Conservation (phyloP, 1,140 invertebrate species). For the Trachymyrmex septentrionalis region DNA sequence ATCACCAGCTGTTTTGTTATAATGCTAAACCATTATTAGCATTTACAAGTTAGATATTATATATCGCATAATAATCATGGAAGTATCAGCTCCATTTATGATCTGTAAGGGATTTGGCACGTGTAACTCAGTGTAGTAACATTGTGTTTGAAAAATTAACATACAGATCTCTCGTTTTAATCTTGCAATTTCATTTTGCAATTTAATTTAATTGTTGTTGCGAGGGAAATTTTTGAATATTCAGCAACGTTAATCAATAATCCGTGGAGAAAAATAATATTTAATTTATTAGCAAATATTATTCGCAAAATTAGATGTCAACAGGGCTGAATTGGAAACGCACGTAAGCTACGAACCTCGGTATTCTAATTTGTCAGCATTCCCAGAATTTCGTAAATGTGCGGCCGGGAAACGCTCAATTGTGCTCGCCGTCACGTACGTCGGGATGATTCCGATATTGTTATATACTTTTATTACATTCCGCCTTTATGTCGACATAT, state of each 20-base stretch:
- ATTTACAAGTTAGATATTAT: conserved; percentile 16
- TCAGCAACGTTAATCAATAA: neutral
- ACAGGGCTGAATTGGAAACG: neutral
- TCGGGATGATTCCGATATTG: conserved; percentile 6
- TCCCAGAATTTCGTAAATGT: conserved; percentile 27
- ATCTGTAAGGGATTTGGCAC: neutral
- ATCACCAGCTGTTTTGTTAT: neutral
- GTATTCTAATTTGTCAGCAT: conserved; percentile 14
- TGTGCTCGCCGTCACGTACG: neutral
- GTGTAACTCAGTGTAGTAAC: neutral
- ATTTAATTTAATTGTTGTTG: neutral
- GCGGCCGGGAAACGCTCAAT: neutral
- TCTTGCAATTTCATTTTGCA: neutral
- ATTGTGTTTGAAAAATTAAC: neutral
- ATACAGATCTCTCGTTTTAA: neutral
- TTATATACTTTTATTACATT: conserved; percentile 15
- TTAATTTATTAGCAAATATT: neutral
- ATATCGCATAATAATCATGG: neutral
- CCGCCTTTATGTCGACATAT: neutral
- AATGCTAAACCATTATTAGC: neutral
- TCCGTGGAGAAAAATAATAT: neutral
- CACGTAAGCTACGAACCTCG: neutral
- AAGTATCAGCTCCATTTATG: conserved; percentile 22
- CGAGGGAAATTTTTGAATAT: neutral
- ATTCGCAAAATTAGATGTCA: conserved; percentile 34